Conservation (phyloP, 2,113 vertebrate species). For the Festucalex cinctus region DNA sequence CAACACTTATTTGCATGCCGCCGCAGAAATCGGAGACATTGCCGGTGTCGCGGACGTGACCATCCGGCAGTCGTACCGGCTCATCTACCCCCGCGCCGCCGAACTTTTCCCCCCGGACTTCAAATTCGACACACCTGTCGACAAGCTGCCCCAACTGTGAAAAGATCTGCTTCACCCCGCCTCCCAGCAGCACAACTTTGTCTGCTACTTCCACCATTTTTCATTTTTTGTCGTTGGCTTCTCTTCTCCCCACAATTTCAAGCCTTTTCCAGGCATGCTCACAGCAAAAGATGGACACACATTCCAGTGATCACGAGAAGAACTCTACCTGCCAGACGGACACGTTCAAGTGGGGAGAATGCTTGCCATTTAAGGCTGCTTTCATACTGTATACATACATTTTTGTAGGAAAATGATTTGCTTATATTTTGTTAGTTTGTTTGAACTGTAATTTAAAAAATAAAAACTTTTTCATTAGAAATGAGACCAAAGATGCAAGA, state of each 20-base stretch:
- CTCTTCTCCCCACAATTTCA: conserved; percentile 36
- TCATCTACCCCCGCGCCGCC: conserved; percentile 95
- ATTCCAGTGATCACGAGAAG: conserved; percentile 70
- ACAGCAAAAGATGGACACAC: conserved; percentile 60
- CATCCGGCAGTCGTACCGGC: conserved; percentile 93
- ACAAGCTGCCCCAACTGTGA: conserved; percentile 96
- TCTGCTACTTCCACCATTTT: conserved; percentile 27
- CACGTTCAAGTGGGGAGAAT: conserved; percentile 58
- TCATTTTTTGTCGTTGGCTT: conserved; percentile 46
- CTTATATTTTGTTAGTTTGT: conserved; percentile 86
- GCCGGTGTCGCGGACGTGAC: conserved; percentile 99
- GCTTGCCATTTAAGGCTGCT: conserved; percentile 71
- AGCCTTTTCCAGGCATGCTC: conserved; percentile 48
- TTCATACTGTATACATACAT: conserved; percentile 85
- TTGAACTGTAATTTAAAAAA: conserved; percentile 70
- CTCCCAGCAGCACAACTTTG: background rate
- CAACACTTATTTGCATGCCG: no score
- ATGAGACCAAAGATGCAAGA: background rate
- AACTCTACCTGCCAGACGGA: background rate
- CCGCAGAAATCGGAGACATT: conserved; percentile 95
- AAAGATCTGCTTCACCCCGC: background rate
- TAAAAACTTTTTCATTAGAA: conserved; percentile 56
- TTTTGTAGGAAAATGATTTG: conserved; percentile 85
- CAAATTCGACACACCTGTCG: conserved; percentile 98
- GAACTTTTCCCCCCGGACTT: conserved; percentile 97